Conservation (phyloP, 2,888 invertebrate genomes). For the Lithophane socia region DNA sequence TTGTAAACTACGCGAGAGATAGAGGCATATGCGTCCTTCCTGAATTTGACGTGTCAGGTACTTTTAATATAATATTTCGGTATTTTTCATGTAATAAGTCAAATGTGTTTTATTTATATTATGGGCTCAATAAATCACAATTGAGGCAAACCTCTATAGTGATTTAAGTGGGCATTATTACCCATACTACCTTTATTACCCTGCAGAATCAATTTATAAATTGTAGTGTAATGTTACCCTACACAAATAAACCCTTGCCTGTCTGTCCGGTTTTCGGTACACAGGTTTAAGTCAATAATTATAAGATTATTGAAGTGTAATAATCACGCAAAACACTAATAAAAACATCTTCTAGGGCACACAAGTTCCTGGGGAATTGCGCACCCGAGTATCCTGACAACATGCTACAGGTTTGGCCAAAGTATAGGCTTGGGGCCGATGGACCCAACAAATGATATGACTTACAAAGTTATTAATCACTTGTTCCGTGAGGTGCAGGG, state of each 20-base stretch:
- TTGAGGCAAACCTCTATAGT: no score
- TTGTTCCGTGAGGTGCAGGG: conserved; percentile 93
- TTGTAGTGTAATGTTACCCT: not conserved
- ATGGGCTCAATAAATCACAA: not conserved
- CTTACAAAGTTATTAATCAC: conserved; percentile 92
- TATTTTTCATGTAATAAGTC: not conserved
- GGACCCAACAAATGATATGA: conserved; percentile 92
- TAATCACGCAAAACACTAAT: not conserved
- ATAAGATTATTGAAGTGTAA: not conserved
- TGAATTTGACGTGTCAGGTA: conserved; percentile 11
- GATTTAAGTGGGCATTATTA: not conserved
- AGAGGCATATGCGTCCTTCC: conserved; percentile 17
- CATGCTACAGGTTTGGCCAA: conserved; percentile 89
- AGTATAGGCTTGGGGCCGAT: conserved; percentile 93
- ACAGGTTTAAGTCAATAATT: not conserved
- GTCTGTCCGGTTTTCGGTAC: not conserved
- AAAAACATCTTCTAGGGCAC: conserved; percentile 86
- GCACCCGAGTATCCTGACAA: conserved; percentile 93
- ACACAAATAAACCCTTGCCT: not conserved
- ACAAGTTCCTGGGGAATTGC: conserved; percentile 96
- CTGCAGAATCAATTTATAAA: not conserved
- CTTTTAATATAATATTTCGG: not conserved
- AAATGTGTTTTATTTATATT: not conserved
- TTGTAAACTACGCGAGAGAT: conserved; percentile 94
- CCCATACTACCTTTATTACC: not conserved